Conservation (phyloP, 2,888 invertebrate genomes). For the Cerastoderma edule region DNA sequence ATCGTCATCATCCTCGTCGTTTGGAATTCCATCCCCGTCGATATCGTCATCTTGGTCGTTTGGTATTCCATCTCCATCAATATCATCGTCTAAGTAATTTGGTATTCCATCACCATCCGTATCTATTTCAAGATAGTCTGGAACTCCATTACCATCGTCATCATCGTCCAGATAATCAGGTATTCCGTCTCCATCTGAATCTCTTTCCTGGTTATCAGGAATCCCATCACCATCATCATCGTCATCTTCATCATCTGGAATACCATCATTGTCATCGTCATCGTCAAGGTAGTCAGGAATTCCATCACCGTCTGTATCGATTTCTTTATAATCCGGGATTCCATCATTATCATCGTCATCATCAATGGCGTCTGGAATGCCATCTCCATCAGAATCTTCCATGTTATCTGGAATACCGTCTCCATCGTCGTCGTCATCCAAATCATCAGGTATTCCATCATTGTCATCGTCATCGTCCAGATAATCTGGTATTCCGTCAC, state of each 20-base stretch:
- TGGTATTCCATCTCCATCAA: constrained; percentile 79
- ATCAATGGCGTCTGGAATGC: constrained; percentile 29
- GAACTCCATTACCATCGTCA: constrained; percentile 78
- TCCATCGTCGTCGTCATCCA: constrained; percentile 69
- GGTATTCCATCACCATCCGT: constrained; percentile 81
- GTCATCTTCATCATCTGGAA: constrained; percentile 60
- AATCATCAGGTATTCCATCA: constrained; percentile 76
- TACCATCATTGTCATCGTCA: constrained; percentile 46
- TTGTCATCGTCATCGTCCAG: constrained; percentile 71
- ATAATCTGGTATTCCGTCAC: constrained; percentile 78
- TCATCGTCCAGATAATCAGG: constrained; percentile 74
- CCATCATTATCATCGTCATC: constrained; percentile 48
- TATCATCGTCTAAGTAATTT: constrained; percentile 75
- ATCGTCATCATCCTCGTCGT: constrained; percentile 71
- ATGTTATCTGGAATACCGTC: constrained; percentile 71
- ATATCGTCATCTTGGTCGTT: constrained; percentile 72
- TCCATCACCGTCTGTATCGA: constrained; percentile 74
- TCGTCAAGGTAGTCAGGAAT: constrained; percentile 73
- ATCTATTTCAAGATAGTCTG: constrained; percentile 69
- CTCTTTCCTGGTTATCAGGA: constrained; percentile 67
- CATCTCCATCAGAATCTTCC: constrained; percentile 62
- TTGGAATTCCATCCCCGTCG: constrained; percentile 79
- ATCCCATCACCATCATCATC: constrained; percentile 44
- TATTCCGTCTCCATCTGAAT: constrained; percentile 77
- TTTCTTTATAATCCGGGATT: constrained; percentile 42